Evolutionary conservation across 2,113 vertebrate species (phyloP), one percentile per base, ranked within the genome.

Genomic region (Microtus pennsylvanicus): DNA sequence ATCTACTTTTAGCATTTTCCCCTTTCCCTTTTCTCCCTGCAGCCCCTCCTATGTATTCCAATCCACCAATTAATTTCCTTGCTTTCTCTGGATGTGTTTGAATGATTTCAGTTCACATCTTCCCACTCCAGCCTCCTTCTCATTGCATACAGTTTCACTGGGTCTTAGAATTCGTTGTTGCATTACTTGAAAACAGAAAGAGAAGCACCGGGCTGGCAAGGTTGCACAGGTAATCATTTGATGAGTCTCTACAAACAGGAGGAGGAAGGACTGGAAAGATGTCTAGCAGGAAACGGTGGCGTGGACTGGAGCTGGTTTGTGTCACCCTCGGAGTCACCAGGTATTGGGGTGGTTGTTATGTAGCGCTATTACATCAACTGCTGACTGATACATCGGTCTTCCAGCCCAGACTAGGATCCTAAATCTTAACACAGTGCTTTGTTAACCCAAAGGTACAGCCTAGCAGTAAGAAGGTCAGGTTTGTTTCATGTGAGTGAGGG

Each of bases 401-500:
- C 30, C 21, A 10, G 52, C 30, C 61, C 67, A n/a, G 69, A 19
- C 21, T 1, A 12, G n/a, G 58, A 69, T 17, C 35, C 38, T 87
- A 33, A 30, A 17, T 78, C 61, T 81, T 75, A 22, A 82, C 61
- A 45, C 42, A 35, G 30, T 14, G 58, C 47, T 50, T 28, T 10
- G 10, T 91, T 61, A 88, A 74, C n/a, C 14, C n/a, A 93, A 42
- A 90, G 55, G 6, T 28, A 67, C 63, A 3, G 12, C n/a, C 70
- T 70, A 47, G 63, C 5, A 19, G 80, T 91, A 81, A n/a, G 47
- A 76, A 91, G 76, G 77, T 91, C 38, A 94, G 45, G 21, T 75
- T 35, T 87, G 55, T 88, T 95, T 94, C 47, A 58, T 7, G 69
- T 76, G 82, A 94, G 35, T 72, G 38, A 85, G 22, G 47, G 74